Evolutionary conservation across 2,113 vertebrate species (phyloP).

Genomic region (Cinclus cinclus): DNA sequence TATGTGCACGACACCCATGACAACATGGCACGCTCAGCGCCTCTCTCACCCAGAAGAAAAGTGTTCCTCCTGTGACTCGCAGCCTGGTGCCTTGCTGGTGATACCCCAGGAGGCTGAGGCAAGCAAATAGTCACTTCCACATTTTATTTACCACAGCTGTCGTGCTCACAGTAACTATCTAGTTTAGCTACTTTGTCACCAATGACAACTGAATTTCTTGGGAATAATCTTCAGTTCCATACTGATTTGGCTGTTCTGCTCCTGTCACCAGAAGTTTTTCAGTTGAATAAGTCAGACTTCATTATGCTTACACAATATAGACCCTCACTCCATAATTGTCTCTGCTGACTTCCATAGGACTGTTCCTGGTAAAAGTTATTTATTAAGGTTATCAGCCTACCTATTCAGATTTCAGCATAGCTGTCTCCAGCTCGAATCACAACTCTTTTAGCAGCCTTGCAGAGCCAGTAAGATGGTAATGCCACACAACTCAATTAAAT

Average conservation of each 20-base stretch:
- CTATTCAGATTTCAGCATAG: background rate
- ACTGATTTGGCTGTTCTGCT: background rate
- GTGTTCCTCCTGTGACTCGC: background rate
- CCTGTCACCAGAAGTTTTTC: background rate
- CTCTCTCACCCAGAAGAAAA: background rate
- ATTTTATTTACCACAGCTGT: background rate
- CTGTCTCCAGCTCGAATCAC: background rate
- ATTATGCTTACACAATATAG: background rate
- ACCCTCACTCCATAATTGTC: accelerated
- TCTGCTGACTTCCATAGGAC: background rate
- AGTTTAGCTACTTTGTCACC: background rate
- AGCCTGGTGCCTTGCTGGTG: background rate
- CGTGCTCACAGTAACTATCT: background rate
- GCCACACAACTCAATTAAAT: background rate
- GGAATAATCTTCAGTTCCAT: background rate
- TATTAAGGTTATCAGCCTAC: background rate
- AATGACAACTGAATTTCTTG: slow-evolving; percentile 1
- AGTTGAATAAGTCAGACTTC: background rate
- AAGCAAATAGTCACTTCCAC: background rate
- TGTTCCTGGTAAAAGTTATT: background rate
- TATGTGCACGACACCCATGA: accelerated
- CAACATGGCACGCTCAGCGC: accelerated
- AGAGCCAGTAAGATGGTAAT: background rate
- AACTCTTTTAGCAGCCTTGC: background rate
- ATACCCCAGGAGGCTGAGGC: background rate